These are phyloP conservation scores for Mesoclemmys tuberculata DNA, from an alignment of 2,113 vertebrate species.

Conservation along the genomic window DNA sequence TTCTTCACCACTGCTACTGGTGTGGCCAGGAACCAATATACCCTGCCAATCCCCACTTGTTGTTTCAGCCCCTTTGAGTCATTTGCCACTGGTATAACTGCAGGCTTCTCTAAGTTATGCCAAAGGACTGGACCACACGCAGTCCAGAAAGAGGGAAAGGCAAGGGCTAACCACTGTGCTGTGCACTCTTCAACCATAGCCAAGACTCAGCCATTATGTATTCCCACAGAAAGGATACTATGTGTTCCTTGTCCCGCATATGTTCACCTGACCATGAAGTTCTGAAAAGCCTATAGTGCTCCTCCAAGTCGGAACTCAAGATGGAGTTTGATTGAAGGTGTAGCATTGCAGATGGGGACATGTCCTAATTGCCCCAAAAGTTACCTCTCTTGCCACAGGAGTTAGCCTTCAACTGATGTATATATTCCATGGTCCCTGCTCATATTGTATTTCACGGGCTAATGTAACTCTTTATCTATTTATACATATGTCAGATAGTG, in stretches of 20 bases:
- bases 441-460: slow-evolving; percentile 30
- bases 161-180: background rate
- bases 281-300: background rate
- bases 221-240: background rate
- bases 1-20: background rate
- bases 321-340: background rate
- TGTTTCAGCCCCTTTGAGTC: background rate
- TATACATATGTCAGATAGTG: slow-evolving; percentile 64
- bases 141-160: background rate
- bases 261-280: background rate
- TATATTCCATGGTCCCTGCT: slow-evolving; percentile 13
- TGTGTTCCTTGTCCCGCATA: background rate
- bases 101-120: background rate
- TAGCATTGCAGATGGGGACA: background rate
- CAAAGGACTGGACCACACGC: background rate
- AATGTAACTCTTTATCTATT: slow-evolving; percentile 50
- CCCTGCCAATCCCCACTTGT: background rate
- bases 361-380: background rate
- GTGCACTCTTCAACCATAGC: background rate
- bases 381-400: background rate
- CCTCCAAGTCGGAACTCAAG: background rate
- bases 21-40: background rate
- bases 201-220: background rate
- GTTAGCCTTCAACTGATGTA: background rate
- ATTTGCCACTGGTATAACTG: background rate